These are phyloP conservation scores for Acipenser oxyrinchus DNA, from an alignment of 2,797 vertebrate species.

Conservation along the genomic window DNA sequence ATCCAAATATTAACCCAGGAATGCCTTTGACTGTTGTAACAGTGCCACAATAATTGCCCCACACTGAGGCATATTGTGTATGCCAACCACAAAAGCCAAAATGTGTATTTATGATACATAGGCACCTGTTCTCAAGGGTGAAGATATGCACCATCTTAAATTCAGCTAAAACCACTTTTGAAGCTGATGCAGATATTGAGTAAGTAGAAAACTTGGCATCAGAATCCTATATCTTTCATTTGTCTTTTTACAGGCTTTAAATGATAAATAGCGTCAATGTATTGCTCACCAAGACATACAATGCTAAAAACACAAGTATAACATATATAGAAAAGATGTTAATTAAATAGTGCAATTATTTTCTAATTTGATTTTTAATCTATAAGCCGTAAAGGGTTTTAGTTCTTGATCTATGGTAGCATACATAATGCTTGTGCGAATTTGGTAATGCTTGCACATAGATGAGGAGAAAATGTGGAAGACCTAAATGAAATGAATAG, in stretches of 20 bases:
- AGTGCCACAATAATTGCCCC: too few relatives aligned
- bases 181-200: conserved; percentile 1
- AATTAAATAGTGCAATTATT: conserved; percentile 12
- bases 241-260: conserved; percentile 4
- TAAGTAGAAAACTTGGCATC: background rate
- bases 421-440: background rate
- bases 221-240: background rate
- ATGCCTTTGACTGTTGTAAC: too few relatives aligned
- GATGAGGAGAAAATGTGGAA: background rate
- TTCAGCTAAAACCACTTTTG: conserved; percentile 2
- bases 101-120: too few relatives aligned
- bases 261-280: conserved; percentile 9
- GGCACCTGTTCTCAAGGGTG: too few relatives aligned
- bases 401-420: background rate
- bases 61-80: too few relatives aligned
- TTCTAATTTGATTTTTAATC: background rate
- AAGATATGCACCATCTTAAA: background rate
- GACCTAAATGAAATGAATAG: conserved; percentile 5
- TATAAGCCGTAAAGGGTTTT: background rate
- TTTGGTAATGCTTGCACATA: conserved; percentile 1
- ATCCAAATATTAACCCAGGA: conserved; percentile 7
- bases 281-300: conserved; percentile 1
- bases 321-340: background rate
- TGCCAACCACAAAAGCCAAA: too few relatives aligned
- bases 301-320: too few relatives aligned